Conservation (phyloP, 2,888 invertebrate genomes). For the Synanthedon vespiformis region DNA sequence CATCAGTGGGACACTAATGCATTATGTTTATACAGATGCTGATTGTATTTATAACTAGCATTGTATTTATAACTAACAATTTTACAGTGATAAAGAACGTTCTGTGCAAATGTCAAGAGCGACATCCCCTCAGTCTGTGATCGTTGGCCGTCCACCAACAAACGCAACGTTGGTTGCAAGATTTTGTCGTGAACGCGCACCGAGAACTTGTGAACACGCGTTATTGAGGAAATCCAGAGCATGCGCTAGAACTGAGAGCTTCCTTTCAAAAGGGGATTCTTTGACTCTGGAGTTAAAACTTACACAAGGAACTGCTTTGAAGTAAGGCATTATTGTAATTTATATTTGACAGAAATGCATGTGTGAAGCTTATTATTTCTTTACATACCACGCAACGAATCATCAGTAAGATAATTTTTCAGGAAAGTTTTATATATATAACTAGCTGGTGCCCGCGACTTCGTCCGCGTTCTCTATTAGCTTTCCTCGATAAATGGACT, state of each 20-base stretch:
- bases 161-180: slow-evolving; percentile 84
- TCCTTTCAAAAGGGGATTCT: slow-evolving; percentile 83
- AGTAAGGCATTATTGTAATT: slow-evolving; percentile 64
- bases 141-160: slow-evolving; percentile 70
- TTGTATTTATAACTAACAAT: no score
- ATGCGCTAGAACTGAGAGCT: slow-evolving; percentile 85
- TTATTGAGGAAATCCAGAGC: slow-evolving; percentile 77
- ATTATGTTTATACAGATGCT: no score
- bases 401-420: no score
- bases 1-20: slow-evolving; percentile 1
- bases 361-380: no score
- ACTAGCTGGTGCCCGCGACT: no score
- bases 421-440: no score
- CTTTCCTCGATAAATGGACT: no score
- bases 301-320: slow-evolving; percentile 85
- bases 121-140: slow-evolving; percentile 58
- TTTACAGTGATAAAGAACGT: slow-evolving; percentile 58
- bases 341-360: background rate
- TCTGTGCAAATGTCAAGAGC: slow-evolving; percentile 63
- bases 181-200: slow-evolving; percentile 85
- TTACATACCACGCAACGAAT: no score
- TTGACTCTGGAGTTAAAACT: slow-evolving; percentile 83
- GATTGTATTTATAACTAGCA: no score
- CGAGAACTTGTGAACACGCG: slow-evolving; percentile 86
- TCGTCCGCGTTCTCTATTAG: no score